Conservation (phyloP, 2,888 invertebrate species). For the Drosophila imparisetae region DNA sequence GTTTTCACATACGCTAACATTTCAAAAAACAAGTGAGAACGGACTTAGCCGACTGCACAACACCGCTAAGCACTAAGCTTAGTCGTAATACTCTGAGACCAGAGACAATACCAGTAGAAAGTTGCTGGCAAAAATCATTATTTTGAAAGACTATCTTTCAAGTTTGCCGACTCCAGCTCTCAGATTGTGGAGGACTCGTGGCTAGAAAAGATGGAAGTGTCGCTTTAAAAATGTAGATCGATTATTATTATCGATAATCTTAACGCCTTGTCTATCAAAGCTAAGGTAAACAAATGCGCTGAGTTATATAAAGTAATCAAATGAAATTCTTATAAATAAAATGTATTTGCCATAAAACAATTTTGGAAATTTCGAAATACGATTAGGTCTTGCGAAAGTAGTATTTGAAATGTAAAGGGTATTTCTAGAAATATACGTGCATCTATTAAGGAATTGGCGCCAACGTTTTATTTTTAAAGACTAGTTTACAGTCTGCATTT, state of each 20-base stretch:
- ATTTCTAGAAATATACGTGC: background rate
- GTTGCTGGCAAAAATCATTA: background rate
- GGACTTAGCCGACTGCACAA: too few relatives aligned
- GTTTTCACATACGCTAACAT: constrained; percentile 44
- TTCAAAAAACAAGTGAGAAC: background rate
- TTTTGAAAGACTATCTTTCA: background rate
- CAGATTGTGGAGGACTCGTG: background rate
- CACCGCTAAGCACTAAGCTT: too few relatives aligned
- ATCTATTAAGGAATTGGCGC: constrained; percentile 61
- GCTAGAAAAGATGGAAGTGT: background rate
- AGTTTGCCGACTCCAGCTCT: background rate
- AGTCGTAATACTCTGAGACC: background rate
- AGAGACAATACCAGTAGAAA: background rate
- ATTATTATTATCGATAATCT: background rate
- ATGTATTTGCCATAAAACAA: background rate
- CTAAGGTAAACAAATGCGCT: background rate
- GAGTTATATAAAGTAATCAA: background rate
- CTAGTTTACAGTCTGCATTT: constrained; percentile 62
- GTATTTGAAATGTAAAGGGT: background rate
- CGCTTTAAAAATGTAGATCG: background rate
- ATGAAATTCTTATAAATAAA: background rate
- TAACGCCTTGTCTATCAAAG: background rate
- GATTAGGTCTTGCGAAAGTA: background rate
- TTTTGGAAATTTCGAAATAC: background rate
- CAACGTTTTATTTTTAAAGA: constrained; percentile 72